A percentile compares a stretch with the other conserved stretches of the same genome.
phyloP scores from a whole-genome alignment of 1,140 invertebrate genomes.

The Euura saliciscinereae region DNA sequence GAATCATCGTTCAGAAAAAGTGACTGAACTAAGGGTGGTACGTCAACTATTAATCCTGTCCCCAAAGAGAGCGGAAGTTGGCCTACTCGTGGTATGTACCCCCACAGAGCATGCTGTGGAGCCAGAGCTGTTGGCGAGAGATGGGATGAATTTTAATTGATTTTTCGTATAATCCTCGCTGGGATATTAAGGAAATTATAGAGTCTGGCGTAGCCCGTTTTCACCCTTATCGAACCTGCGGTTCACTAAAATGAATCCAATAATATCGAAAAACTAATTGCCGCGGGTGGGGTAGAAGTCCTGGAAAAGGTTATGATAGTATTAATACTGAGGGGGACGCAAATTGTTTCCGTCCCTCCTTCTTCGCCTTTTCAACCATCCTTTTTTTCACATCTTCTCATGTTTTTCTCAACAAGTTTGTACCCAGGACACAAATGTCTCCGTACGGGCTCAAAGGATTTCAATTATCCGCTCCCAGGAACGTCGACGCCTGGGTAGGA shows the following conservation, averaged over 20 bases:
- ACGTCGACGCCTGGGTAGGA: slow-evolving; percentile 34
- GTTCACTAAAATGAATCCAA: neutral
- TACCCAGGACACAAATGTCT: too few species aligned
- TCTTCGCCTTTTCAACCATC: too few species aligned
- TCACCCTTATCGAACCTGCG: neutral
- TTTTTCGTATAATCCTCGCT: slow-evolving; percentile 5
- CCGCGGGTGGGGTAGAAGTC: neutral
- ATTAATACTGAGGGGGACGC: too few species aligned
- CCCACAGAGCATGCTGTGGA: neutral
- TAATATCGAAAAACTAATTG: neutral
- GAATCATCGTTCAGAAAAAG: too few species aligned
- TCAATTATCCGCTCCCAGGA: slow-evolving; percentile 32
- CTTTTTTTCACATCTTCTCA: too few species aligned
- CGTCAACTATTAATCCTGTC: too few species aligned
- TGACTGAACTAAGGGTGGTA: too few species aligned
- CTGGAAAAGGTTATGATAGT: too few species aligned
- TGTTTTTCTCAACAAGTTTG: too few species aligned
- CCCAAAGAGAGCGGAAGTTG: too few species aligned
- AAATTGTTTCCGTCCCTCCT: too few species aligned
- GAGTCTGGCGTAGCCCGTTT: neutral
- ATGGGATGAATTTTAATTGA: neutral
- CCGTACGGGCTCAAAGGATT: slow-evolving; percentile 22
- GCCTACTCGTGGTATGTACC: too few species aligned
- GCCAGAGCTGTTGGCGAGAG: neutral
- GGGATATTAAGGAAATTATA: neutral